Evolutionary conservation across 2,888 invertebrate genomes (phyloP).

Genomic region (Exocentrus adspersus): DNA sequence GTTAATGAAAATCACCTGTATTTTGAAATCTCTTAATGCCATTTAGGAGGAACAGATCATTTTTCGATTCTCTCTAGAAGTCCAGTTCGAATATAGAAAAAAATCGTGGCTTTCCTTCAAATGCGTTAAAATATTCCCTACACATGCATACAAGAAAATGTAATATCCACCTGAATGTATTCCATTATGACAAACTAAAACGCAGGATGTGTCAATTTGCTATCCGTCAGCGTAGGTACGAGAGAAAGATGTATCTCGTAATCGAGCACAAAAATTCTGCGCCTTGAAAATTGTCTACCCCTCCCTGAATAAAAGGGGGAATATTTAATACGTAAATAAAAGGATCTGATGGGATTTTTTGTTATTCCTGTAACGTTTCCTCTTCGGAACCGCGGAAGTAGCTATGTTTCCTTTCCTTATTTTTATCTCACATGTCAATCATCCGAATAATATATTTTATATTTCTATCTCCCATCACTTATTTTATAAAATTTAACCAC

Average conservation of each 20-base stretch:
- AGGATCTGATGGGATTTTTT: not conserved
- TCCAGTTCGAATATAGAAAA: too few relatives aligned
- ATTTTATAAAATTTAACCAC: too few relatives aligned
- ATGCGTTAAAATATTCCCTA: not conserved
- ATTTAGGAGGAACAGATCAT: too few relatives aligned
- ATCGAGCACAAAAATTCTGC: not conserved
- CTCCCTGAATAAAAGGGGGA: not conserved
- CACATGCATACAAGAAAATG: not conserved
- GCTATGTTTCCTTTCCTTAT: too few relatives aligned
- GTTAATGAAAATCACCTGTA: too few relatives aligned
- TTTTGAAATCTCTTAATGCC: too few relatives aligned
- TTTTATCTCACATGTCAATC: too few relatives aligned
- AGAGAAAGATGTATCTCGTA: slow-evolving; percentile 1
- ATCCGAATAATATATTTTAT: too few relatives aligned
- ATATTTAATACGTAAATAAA: slow-evolving; percentile 12
- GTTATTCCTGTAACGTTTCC: slow-evolving; percentile 1
- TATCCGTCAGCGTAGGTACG: not conserved
- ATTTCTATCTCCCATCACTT: too few relatives aligned
- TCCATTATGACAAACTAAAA: not conserved
- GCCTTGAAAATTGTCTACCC: not conserved
- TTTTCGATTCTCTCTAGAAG: too few relatives aligned
- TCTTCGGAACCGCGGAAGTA: not conserved
- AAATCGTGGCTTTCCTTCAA: too few relatives aligned
- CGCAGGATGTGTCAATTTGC: slow-evolving; percentile 5
- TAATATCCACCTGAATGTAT: slow-evolving; percentile 2